Base-by-base conservation (phyloP, 2,797 vertebrate genomes). In the Pteronotus mesoamericanus region DNA sequence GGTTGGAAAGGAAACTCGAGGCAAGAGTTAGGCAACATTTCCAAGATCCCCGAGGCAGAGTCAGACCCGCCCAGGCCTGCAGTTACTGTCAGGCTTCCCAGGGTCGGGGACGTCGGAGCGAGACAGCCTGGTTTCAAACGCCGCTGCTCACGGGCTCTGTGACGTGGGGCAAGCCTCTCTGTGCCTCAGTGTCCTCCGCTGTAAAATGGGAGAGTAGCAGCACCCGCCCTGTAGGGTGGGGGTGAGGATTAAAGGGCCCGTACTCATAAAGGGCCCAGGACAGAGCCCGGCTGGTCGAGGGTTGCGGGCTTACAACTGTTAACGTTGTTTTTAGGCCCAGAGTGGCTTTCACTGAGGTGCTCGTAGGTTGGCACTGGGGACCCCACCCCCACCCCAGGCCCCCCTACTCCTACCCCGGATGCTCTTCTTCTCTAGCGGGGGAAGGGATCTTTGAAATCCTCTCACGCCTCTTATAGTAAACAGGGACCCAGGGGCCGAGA, bases 1-100 rank as follows among this genome's bases (percentile, higher is more conserved):
- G 66, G 55, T 79, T 64, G 57, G 78, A 85, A 92, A 92, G 74
- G 95, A 95, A 77, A 86, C 74, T 48, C 53, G 3, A 51, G 85
- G 48, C 14, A 1, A 12, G 61, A 53, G 29, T 19, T 9, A 34
- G 34, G 42, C 11, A 6, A 0, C 32, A 0, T n/a, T 85, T 78
- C 66, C 91, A 24, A 11, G 86, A 84, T 88, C 86, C 64, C 6
- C 2, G 42, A n/a, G 51, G 53, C 55, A 82, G 66, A 79, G 61
- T 29, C 39, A 61, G 53, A 42, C 24, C 19, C 69, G 51, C 59
- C 78, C 3, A 5, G 26, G 11, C 32, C 32, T 69, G 16, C 71
- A 19, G 61, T 75, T 77, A 59, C 24, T 34, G 59, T 87, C 26
- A 19, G 4, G 68, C 64, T 7, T 74, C 86, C 77, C 46, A 19